Evolutionary conservation across 2,888 invertebrate species (phyloP), one percentile per base, ranked within the genome.

Genomic region (Trachelus troglodyta): DNA sequence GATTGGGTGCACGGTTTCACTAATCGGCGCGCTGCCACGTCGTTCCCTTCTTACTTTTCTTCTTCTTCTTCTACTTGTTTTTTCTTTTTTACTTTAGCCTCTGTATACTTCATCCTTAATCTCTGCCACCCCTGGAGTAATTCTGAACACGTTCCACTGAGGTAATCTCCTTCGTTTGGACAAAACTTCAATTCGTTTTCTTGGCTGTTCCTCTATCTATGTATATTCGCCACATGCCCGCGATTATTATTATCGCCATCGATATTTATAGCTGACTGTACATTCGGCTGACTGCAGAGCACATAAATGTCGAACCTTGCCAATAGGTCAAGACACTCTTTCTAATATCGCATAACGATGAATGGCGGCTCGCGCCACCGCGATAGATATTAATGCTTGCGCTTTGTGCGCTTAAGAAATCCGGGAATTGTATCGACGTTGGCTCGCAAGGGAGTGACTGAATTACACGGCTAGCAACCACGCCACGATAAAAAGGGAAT

Each of bases 1-100:
- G 83, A 83, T 83, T 83, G 83, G 83, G 82, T 82, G 82, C 83
- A 82, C 83, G 81, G 79, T 83, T 83, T 82, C 80, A 81, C 81
- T 81, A 81, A 83, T 83, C 82, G 81, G 79, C 82, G 79, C 79
- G 80, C 73, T 69, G 74, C 40, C 77, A 71, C 56, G 74, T 40
- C 37, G 35, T 69, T 40, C 56, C 37, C 73, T 78, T 76, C 76
- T 77, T 78, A 73, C 69, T n/a, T 74, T 69, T 74, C 34, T 40
- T 40, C 23, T 40, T 78, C 78, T 80, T 78, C 77, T 77, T 74
- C 78, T 81, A 81, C 77, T 75, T 77, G 75, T 76, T 77, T 75
- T 81, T 77, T 78, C 77, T 78, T 75, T 81, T 79, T 80, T 79
- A 71, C 78, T 79, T 81, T 79, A 81, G 77, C 71, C 71, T 56